Conservation (phyloP, 2,888 invertebrate genomes). For the Caenorhabditis sp. region DNA sequence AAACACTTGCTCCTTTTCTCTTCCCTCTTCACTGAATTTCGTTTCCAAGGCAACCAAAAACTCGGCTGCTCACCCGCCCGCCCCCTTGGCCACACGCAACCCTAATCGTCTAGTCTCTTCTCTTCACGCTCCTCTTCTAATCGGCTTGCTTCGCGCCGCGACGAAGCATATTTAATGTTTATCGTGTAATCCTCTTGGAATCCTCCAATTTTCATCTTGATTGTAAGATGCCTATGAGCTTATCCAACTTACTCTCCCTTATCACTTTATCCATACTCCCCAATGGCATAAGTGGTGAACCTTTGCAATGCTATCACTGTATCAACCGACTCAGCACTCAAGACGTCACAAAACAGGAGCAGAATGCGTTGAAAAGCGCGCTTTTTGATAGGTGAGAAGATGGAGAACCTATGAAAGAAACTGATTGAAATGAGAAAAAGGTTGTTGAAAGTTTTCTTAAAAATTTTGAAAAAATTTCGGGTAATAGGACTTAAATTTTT, state of each 20-base stretch:
- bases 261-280: not conserved
- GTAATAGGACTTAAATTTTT: no score
- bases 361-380: slow-evolving; percentile 32
- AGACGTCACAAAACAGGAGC: slow-evolving; percentile 28
- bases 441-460: no score
- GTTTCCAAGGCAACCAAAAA: slow-evolving; percentile 9
- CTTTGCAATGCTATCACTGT: slow-evolving; percentile 55
- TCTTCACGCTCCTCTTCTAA: no score
- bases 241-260: not conserved
- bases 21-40: not conserved
- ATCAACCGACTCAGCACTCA: slow-evolving; percentile 30
- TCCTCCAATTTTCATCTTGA: not conserved
- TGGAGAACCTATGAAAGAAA: not conserved
- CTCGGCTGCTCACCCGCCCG: not conserved
- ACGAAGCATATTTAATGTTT: not conserved
- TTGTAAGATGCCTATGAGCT: not conserved
- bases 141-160: slow-evolving; percentile 4
- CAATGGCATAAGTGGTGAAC: slow-evolving; percentile 1
- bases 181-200: not conserved
- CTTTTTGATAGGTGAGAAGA: slow-evolving; percentile 37
- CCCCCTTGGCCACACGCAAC: not conserved
- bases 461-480: not conserved
- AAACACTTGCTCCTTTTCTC: not conserved
- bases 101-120: not conserved
- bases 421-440: not conserved